Conservation (phyloP, 2,797 vertebrate species). For the Columba guinea region DNA sequence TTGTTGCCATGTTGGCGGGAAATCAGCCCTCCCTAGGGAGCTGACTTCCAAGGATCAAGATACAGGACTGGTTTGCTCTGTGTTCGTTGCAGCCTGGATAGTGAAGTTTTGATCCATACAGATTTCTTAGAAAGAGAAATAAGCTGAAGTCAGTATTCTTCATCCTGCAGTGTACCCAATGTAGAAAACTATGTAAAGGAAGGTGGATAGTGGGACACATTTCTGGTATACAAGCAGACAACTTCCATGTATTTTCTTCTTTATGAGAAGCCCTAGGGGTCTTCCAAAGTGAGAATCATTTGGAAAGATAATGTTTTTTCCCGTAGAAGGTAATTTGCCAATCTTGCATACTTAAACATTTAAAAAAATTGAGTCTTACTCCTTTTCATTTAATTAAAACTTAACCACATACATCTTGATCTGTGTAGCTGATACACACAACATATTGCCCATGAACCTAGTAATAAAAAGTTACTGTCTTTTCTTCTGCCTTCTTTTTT, state of each 20-base stretch:
- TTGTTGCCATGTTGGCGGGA: background rate
- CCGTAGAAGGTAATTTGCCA: background rate
- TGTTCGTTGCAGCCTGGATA: background rate
- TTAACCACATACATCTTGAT: background rate
- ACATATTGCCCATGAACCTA: background rate
- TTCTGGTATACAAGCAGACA: background rate
- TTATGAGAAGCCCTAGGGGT: background rate
- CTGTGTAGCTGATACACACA: background rate
- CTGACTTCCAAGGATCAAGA: background rate
- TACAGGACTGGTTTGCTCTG: background rate
- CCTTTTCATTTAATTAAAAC: background rate
- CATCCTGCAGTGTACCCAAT: background rate
- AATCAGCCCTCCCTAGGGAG: background rate
- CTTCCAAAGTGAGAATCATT: background rate
- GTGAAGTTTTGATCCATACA: background rate
- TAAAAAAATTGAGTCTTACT: background rate
- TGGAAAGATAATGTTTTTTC: background rate
- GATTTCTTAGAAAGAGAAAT: background rate
- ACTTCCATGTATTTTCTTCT: background rate
- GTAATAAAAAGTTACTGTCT: background rate
- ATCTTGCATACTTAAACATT: background rate
- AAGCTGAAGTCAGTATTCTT: background rate
- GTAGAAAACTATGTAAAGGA: background rate
- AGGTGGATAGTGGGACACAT: too few relatives aligned
- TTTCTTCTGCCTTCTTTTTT: background rate